Evolutionary conservation across 2,888 invertebrate genomes (phyloP), one percentile per base, ranked within the genome.

Genomic region (Dryadula phaetusa): DNA sequence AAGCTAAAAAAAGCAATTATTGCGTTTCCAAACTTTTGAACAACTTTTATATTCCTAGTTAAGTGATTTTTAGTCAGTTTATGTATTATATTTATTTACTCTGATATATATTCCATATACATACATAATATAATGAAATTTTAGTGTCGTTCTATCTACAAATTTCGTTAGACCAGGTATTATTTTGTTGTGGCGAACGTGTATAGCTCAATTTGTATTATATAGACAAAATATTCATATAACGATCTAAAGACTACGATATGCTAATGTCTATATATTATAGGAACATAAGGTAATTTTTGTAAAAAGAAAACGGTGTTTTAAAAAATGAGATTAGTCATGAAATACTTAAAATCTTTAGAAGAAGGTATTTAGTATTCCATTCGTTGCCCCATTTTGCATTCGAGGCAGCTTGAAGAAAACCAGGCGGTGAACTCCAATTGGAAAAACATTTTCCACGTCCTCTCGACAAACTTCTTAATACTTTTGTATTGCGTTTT

Each of bases 371-470:
- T 65, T 74, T 72, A 72, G 67, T 71, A 76, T 75, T 72, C 71
- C 71, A 72, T 65, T 64, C 70, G 70, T 72, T 64, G 67, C 74
- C 74, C 73, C 74, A 74, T 76, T 83, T 82, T 78, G 79, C 81
- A 85, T 87, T 86, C 83, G 81, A 80, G 84, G 81, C 75, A 78
- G 80, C 81, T 80, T 82, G 85, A 82, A 79, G 82, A 77, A 79
- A 78, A 76, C 75, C 76, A 73, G 74, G 77, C 74, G 73, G 71
- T 65, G 74, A 76, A 80, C 75, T 79, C 76, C 76, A 76, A 79
- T 84, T 79, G 82, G 78, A 80, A 84, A 82, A 87, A 86, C 83
- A 86, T 86, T 84, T 83, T 76, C 75, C 76, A 78, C 78, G 79
- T 78, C 77, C 75, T 60, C 74, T 76, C 74, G 75, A 75, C 73